Percentiles rank a stretch among this genome's conserved stretches.
These are phyloP conservation scores for Drosophila bocqueti DNA, from an alignment of 1,140 invertebrate genomes.

Conservation along the genomic window DNA sequence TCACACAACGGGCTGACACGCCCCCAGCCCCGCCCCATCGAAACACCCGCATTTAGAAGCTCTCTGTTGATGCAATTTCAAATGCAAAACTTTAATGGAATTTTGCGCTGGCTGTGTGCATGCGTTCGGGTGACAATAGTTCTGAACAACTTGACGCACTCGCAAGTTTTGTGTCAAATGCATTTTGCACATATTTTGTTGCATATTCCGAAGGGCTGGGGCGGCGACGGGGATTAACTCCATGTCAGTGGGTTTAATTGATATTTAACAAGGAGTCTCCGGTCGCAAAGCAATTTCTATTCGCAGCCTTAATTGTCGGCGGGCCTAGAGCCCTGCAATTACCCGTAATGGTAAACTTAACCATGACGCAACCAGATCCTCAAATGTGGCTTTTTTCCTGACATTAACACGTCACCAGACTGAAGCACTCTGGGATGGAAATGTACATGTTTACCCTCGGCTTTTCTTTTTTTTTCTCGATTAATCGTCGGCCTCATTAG, in stretches of 20 bases:
- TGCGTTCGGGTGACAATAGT: slow-evolving; percentile 56
- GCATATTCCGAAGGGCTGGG: slow-evolving; percentile 20
- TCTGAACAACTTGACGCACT: slow-evolving; percentile 60
- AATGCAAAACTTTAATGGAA: slow-evolving; percentile 82
- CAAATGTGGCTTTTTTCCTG: slow-evolving; percentile 19
- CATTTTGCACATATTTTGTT: slow-evolving; percentile 60
- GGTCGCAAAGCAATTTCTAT: slow-evolving; percentile 33
- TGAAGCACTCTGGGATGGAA: slow-evolving; percentile 21
- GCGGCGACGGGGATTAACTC: slow-evolving; percentile 5
- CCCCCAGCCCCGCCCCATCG: slow-evolving; percentile 3
- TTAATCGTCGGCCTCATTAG: slow-evolving; percentile 78
- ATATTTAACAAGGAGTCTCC: slow-evolving; percentile 71
- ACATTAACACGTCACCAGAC: slow-evolving; percentile 68
- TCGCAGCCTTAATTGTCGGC: slow-evolving; percentile 55
- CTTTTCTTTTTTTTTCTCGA: slow-evolving; percentile 42
- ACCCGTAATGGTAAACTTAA: slow-evolving; percentile 45
- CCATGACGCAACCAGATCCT: slow-evolving; percentile 62
- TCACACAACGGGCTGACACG: slow-evolving; percentile 27
- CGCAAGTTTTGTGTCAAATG: slow-evolving; percentile 64
- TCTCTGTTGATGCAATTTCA: slow-evolving; percentile 66
- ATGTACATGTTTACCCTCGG: slow-evolving; percentile 48
- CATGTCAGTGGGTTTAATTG: slow-evolving; percentile 63
- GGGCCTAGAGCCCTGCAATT: slow-evolving; percentile 64
- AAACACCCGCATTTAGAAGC: slow-evolving; percentile 38
- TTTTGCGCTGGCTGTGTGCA: slow-evolving; percentile 46